A percentile compares a stretch with the other conserved stretches of the same genome.
These are phyloP conservation scores for Spilosoma lubricipeda DNA, from an alignment of 2,888 invertebrate genomes.

Conservation along the genomic window DNA sequence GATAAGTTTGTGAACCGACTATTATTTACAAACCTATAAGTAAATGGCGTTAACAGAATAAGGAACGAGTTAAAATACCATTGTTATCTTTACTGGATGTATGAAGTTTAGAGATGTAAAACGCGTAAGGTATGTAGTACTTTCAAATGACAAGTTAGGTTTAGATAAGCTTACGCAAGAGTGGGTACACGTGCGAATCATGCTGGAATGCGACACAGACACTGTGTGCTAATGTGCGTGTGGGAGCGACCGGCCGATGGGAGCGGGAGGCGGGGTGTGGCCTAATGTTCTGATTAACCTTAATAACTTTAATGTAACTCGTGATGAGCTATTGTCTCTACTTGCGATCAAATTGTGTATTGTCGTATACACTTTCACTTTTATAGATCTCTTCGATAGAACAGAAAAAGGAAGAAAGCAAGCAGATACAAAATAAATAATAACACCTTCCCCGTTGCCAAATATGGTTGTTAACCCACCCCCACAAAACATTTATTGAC, in stretches of 20 bases:
- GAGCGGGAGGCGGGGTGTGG: slow-evolving; percentile 8
- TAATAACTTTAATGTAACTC: slow-evolving; percentile 25
- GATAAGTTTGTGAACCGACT: neutral
- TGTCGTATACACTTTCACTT: neutral
- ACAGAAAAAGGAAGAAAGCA: neutral
- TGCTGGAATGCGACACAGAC: slow-evolving; percentile 9
- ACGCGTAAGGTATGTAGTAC: neutral
- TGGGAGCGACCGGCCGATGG: slow-evolving; percentile 13
- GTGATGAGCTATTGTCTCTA: slow-evolving; percentile 20
- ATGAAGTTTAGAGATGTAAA: neutral
- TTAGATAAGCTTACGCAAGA: neutral
- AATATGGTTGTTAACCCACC: neutral
- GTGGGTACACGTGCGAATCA: neutral
- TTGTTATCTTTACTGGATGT: neutral
- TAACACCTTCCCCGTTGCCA: no score
- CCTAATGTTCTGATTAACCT: slow-evolving; percentile 25
- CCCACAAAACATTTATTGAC: no score
- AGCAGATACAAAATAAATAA: neutral
- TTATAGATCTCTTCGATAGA: neutral
- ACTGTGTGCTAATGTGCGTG: slow-evolving; percentile 4
- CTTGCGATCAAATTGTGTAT: neutral
- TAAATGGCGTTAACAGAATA: neutral
- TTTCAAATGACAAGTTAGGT: neutral
- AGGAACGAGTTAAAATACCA: neutral
- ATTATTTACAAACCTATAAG: neutral